Conservation (phyloP, 1,140 invertebrate genomes). For the Drosophila bocki region DNA sequence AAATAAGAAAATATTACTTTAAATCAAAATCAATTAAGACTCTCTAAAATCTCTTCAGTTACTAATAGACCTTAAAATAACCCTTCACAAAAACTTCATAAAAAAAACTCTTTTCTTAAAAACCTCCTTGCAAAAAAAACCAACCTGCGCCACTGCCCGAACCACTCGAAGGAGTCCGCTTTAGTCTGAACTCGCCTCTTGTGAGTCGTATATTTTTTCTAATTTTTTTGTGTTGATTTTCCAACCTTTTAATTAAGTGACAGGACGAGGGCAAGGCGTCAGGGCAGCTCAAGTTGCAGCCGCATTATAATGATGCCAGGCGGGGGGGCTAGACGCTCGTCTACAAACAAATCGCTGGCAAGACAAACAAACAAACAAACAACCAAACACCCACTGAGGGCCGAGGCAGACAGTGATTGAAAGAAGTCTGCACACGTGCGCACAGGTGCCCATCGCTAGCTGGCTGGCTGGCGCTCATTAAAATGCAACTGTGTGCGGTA, state of each 20-base stretch:
- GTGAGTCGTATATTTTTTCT: slow-evolving; percentile 27
- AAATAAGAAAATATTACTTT: no score
- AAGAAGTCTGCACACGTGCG: slow-evolving; percentile 76
- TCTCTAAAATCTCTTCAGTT: background rate
- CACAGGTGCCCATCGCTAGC: slow-evolving; percentile 50
- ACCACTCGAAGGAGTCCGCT: slow-evolving; percentile 26
- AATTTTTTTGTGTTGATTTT: slow-evolving; percentile 66
- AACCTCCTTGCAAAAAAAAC: background rate
- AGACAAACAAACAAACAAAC: slow-evolving; percentile 52
- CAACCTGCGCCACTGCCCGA: slow-evolving; percentile 1
- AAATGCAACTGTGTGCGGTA: slow-evolving; percentile 77
- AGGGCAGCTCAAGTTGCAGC: slow-evolving; percentile 44
- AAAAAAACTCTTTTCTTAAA: background rate
- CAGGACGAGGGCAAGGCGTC: slow-evolving; percentile 37
- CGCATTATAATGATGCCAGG: slow-evolving; percentile 49
- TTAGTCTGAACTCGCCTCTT: slow-evolving; percentile 32
- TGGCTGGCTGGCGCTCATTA: slow-evolving; percentile 61
- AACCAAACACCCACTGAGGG: slow-evolving; percentile 26
- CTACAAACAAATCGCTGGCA: slow-evolving; percentile 75
- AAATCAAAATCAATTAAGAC: no score
- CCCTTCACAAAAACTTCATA: background rate
- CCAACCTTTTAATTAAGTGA: slow-evolving; percentile 82
- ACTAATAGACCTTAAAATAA: background rate
- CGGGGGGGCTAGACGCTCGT: slow-evolving; percentile 53
- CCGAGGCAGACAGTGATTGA: slow-evolving; percentile 66